These are phyloP conservation scores for Magallana ariakensis DNA, from an alignment of 1,140 invertebrate genomes.

Conservation along the genomic window DNA sequence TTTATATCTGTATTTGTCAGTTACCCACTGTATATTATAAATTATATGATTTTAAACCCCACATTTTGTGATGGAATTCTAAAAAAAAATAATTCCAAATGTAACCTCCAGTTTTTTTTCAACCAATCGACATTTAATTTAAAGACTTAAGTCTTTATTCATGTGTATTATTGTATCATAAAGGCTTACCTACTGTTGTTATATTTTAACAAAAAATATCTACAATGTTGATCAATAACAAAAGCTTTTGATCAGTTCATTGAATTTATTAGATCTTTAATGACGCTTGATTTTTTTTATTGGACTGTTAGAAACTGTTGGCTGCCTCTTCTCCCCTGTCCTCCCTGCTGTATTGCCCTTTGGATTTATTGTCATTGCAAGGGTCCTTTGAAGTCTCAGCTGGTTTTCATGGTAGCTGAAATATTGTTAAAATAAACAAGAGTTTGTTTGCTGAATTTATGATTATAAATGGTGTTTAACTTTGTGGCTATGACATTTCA, in stretches of 20 bases:
- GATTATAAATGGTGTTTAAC: no score
- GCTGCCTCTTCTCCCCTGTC: neutral
- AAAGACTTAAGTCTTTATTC: no score
- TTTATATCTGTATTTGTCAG: no score
- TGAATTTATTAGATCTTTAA: neutral
- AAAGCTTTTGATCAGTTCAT: neutral
- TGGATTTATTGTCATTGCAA: slow-evolving; percentile 43
- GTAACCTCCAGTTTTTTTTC: no score
- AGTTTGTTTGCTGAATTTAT: no score
- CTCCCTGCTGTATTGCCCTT: slow-evolving; percentile 10
- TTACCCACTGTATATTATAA: no score
- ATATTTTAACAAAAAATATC: neutral
- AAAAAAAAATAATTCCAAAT: no score
- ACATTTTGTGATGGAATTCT: no score
- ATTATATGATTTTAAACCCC: no score
- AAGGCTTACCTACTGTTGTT: neutral
- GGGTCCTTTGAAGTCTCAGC: slow-evolving; percentile 20
- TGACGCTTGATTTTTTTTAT: neutral
- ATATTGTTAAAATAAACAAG: no score
- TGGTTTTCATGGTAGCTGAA: slow-evolving; percentile 44
- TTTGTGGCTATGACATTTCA: neutral
- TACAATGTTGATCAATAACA: neutral
- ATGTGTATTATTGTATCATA: neutral
- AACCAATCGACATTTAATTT: neutral
- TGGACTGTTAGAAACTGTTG: neutral